Base-by-base conservation (phyloP, 2,113 vertebrate species). In the Silurus asotus region DNA sequence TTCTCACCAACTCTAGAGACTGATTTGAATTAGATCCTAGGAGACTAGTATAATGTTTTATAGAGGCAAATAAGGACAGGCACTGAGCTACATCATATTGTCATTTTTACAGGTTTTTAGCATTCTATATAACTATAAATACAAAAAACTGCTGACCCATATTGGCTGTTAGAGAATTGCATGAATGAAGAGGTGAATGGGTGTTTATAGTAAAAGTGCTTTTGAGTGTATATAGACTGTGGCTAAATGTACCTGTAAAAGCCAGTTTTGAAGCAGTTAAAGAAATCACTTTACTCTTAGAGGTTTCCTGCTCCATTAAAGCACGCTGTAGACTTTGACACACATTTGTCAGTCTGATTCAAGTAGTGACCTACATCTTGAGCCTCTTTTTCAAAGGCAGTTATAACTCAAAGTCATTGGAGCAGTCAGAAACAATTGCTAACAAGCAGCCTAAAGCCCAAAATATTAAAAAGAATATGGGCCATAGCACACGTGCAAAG, bases 301-400 rank as follows among this genome's bases (percentile, higher is more conserved):
- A 78, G 72, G 75, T 79, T 56, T 78, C 61, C 81, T 84, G 74
- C 49, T 83, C 74, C 93, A 19, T 25, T 91, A 88, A 88, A 92
- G 88, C 91, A 89, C 79, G 45, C 88, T 90, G 88, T 72, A 92
- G 53, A 8, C 17, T 55, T 76, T 84, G 88, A 89, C 89, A 90
- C 82, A 86, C 84, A 91, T 91, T 86, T 88, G 88, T 90, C 93
- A 91, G 89, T 91, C 89, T 77, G 87, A 91, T 88, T 88, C 67
- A 87, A 86, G 59, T 83, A 75, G 23, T 93, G 93, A 94, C 93
- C 93, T 87, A 93, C 86, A 93, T 92, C 59, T 90, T 85, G 83
- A 80, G 80, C 65, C 80, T 61, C 78, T 82, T 91, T 92, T 92
- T 90, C 92, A 88, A 88, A 86, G 72, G 83, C 79, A 86, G 37